These are phyloP conservation scores for Pelecanoides urinatrix DNA, from an alignment of 2,113 vertebrate genomes.

Conservation along the genomic window DNA sequence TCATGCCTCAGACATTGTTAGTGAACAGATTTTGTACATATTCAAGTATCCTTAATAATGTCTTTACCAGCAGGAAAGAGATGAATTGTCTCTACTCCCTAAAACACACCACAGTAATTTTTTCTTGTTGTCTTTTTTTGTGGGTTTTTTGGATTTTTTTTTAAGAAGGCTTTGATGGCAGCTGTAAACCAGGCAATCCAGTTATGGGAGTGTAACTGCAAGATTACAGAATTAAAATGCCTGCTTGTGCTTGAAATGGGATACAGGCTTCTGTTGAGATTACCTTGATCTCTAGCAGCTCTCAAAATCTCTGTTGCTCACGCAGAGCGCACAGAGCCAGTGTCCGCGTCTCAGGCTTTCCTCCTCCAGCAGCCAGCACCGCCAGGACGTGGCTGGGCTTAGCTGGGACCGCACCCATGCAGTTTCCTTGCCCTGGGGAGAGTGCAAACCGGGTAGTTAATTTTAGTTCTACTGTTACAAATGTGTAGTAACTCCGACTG, in stretches of 20 bases:
- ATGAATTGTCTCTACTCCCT: not conserved
- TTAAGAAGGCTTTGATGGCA: not conserved
- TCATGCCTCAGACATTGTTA: not conserved
- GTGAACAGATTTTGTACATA: not conserved
- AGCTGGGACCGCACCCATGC: not conserved
- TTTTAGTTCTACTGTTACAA: not conserved
- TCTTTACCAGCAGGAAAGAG: not conserved
- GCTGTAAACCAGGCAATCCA: not conserved
- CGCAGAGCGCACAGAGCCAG: fast-evolving
- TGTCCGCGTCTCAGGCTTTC: not conserved
- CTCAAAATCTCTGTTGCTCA: not conserved
- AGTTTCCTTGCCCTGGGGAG: not conserved
- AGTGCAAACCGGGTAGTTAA: fast-evolving
- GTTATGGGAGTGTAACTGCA: not conserved
- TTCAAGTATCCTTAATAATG: not conserved
- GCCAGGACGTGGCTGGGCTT: not conserved
- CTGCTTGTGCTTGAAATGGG: not conserved
- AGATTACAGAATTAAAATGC: not conserved
- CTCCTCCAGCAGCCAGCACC: not conserved
- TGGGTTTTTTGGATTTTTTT: not conserved
- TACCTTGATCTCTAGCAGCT: not conserved
- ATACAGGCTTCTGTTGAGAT: not conserved
- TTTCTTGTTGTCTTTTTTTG: not conserved
- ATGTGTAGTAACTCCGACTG: fast-evolving
- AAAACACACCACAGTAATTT: not conserved